A percentile compares a stretch with the other conserved stretches of the same genome.
phyloP scores from a whole-genome alignment of 2,113 vertebrate genomes.

The Chloropsis hardwickii region DNA sequence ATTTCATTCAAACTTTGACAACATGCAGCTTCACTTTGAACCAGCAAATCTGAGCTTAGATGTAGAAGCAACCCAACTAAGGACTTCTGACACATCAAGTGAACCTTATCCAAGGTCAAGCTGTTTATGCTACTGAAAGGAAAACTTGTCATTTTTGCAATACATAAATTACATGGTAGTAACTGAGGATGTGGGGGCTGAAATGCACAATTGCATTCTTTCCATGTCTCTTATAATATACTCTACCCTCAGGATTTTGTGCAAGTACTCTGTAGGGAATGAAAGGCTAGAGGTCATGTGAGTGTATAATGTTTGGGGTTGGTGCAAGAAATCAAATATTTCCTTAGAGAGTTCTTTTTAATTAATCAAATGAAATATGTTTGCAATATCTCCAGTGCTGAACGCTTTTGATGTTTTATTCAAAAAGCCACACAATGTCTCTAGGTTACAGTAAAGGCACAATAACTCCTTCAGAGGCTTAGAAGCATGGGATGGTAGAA shows the following conservation, averaged over 20 bases:
- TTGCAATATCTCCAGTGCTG: constrained; percentile 22
- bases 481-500: background rate
- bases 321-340: constrained; percentile 8
- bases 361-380: constrained; percentile 57
- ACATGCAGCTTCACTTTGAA: background rate
- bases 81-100: background rate
- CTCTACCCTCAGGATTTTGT: constrained; percentile 19
- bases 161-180: constrained; percentile 39
- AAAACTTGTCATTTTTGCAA: constrained; percentile 28
- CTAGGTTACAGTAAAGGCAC: constrained; percentile 2
- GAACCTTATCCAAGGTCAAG: background rate
- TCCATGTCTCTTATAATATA: constrained; percentile 26
- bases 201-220: constrained; percentile 39
- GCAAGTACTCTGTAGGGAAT: constrained; percentile 29
- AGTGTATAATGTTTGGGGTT: background rate
- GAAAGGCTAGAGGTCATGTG: constrained; percentile 28
- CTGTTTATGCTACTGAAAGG: constrained; percentile 4
- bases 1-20: background rate
- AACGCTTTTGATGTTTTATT: background rate
- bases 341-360: constrained; percentile 24
- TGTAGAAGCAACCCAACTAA: background rate
- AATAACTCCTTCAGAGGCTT: background rate
- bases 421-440: background rate
- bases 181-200: background rate
- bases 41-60: background rate